phyloP scores from a whole-genome alignment of 1,140 invertebrate genomes.

The Portunus trituberculatus region DNA sequence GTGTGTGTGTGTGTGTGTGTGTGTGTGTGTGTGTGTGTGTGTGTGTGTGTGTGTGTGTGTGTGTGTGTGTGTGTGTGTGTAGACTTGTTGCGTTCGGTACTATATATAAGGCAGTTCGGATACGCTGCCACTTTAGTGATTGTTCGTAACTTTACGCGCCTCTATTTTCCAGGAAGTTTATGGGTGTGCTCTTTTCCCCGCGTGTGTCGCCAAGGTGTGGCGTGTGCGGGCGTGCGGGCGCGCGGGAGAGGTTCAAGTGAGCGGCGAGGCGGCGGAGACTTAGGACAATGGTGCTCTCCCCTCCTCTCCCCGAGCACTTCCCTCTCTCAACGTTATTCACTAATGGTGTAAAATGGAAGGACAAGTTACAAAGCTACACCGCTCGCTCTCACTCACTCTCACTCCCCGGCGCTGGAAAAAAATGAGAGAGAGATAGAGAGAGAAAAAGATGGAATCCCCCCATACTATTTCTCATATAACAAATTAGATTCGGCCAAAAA shows the following conservation, averaged over 20 bases:
- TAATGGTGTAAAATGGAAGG: constrained; percentile 14
- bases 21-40: constrained; percentile 55
- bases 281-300: not conserved
- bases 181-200: not conserved
- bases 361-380: not conserved
- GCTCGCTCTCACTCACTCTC: not conserved
- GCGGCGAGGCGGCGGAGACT: not conserved
- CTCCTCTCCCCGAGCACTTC: not conserved
- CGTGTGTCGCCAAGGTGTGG: constrained; percentile 19
- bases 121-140: not conserved
- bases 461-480: constrained; percentile 41
- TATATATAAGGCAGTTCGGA: not conserved
- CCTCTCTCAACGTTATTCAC: not conserved
- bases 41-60: constrained; percentile 48
- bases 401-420: not conserved
- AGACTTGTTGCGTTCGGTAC: not conserved
- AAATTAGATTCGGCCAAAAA: constrained; percentile 40
- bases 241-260: not conserved
- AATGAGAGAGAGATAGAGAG: not conserved
- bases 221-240: constrained; percentile 31
- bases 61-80: constrained; percentile 45
- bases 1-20: constrained; percentile 53
- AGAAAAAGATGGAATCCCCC: not conserved
- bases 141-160: constrained; percentile 10
- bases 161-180: not conserved